Evolutionary conservation across 2,888 invertebrate genomes (phyloP).

Genomic region (Eudemis profundana): DNA sequence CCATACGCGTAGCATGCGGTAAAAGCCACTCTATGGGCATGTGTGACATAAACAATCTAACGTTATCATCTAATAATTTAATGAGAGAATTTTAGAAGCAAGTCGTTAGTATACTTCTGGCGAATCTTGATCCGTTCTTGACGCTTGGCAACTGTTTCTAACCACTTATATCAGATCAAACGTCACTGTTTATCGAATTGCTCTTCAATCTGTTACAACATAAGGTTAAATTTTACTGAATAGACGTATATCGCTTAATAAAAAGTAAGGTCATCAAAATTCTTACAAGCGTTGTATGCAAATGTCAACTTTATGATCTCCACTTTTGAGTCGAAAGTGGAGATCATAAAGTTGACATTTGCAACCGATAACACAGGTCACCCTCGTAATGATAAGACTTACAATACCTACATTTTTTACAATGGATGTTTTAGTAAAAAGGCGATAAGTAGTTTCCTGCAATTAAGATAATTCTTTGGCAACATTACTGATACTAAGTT

Average conservation of each 20-base stretch:
- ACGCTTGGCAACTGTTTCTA: too few relatives aligned
- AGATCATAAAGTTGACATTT: background rate
- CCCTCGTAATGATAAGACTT: background rate
- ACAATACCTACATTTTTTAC: background rate
- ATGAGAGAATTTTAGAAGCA: too few relatives aligned
- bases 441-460: slow-evolving; percentile 2
- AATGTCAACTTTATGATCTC: background rate
- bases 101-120: too few relatives aligned
- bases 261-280: background rate
- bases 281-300: background rate
- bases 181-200: background rate
- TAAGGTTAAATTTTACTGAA: slow-evolving; percentile 4
- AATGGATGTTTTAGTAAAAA: background rate
- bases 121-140: too few relatives aligned
- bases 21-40: too few relatives aligned
- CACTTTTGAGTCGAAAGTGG: background rate
- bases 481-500: slow-evolving; percentile 6
- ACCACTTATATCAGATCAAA: too few relatives aligned
- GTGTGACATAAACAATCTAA: slow-evolving; percentile 7
- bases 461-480: slow-evolving; percentile 1
- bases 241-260: background rate
- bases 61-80: slow-evolving; percentile 16
- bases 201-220: background rate
- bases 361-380: slow-evolving; percentile 10
- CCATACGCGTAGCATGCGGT: too few relatives aligned